phyloP scores from a whole-genome alignment of 2,888 invertebrate species.

The Encarsia formosa region DNA sequence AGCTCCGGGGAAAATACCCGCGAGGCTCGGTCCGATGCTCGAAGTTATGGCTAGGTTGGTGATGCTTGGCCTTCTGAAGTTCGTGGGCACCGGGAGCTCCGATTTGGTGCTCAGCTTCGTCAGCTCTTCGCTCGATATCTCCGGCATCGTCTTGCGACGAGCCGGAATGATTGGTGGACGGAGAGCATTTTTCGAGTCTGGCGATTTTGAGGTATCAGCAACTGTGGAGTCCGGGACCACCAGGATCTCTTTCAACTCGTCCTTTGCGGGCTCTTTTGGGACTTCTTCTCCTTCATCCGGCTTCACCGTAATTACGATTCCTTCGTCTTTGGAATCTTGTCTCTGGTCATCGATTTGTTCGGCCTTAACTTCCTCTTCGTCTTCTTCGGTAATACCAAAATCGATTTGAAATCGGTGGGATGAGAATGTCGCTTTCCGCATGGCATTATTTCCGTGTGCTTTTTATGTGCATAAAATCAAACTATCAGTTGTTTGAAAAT shows the following conservation, averaged over 20 bases:
- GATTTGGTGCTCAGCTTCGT: background rate
- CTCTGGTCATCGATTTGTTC: conserved; percentile 2
- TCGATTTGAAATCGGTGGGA: conserved; percentile 32
- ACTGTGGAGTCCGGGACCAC: background rate
- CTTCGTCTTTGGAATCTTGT: too few species aligned
- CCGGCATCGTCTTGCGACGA: conserved; percentile 12
- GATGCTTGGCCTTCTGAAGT: conserved; percentile 46
- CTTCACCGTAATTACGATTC: background rate
- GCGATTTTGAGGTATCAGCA: too few species aligned
- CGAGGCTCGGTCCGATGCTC: conserved; percentile 43
- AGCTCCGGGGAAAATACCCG: conserved; percentile 37
- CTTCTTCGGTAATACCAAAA: conserved; percentile 37
- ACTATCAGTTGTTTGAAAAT: background rate
- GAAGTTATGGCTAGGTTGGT: conserved; percentile 44
- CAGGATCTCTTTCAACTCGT: background rate
- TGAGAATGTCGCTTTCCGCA: conserved; percentile 39
- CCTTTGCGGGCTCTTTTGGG: background rate
- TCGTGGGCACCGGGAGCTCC: background rate
- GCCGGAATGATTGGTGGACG: background rate
- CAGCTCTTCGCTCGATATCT: conserved; percentile 6
- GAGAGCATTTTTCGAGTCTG: too few species aligned
- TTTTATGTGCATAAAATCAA: conserved; percentile 7
- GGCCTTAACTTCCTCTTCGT: conserved; percentile 29
- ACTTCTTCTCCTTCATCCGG: too few species aligned
- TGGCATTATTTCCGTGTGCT: conserved; percentile 34